Conservation (phyloP, 2,797 vertebrate genomes). For the Pseudomugil tenellus region DNA sequence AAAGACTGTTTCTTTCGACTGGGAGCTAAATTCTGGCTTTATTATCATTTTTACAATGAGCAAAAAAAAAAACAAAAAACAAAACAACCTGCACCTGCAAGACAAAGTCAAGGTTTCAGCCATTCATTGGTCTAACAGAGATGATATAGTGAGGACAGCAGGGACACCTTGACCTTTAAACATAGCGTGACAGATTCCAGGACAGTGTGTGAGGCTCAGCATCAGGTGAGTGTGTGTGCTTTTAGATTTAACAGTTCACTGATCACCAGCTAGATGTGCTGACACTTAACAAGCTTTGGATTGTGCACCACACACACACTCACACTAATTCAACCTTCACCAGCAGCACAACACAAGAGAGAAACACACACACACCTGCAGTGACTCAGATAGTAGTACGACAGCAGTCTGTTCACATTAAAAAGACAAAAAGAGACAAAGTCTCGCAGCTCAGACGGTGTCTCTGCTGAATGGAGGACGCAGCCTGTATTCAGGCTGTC, state of each 20-base stretch:
- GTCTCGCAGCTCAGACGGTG: too few species aligned
- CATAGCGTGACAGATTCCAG: slow-evolving; percentile 1
- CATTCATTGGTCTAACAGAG: background rate
- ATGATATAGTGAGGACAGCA: background rate
- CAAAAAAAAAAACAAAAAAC: too few species aligned
- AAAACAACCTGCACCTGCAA: background rate
- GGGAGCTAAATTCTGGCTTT: too few species aligned
- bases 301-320: slow-evolving; percentile 15
- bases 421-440: slow-evolving; percentile 1
- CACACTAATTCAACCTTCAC: too few species aligned
- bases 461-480: background rate
- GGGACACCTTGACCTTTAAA: slow-evolving; percentile 15
- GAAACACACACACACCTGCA: slow-evolving; percentile 16
- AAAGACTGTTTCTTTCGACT: too few species aligned
- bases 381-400: slow-evolving; percentile 12
- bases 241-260: slow-evolving; percentile 20
- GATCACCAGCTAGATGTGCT: slow-evolving; percentile 12
- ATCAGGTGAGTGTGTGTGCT: background rate
- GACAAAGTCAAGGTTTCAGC: too few species aligned
- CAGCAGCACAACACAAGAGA: too few species aligned
- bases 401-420: slow-evolving; percentile 21
- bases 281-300: slow-evolving; percentile 15
- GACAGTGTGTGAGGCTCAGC: slow-evolving; percentile 5
- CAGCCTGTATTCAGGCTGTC: background rate
- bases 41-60: too few species aligned